These are phyloP conservation scores for Tamandua tetradactyla DNA, from an alignment of 2,797 vertebrate genomes.

Conservation along the genomic window DNA sequence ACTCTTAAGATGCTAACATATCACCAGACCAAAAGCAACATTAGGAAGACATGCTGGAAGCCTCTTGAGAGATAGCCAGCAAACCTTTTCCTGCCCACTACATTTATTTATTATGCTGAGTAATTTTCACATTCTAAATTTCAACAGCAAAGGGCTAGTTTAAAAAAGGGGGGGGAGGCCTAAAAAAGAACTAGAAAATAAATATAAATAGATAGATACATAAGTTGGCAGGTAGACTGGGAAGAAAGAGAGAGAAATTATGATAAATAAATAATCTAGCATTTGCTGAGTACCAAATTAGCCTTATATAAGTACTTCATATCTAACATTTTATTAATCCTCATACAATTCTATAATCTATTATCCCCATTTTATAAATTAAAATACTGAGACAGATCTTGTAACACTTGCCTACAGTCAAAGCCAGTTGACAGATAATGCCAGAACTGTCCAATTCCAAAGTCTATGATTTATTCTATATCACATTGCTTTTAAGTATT, in stretches of 20 bases:
- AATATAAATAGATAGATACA: not conserved
- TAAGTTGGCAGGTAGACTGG: not conserved
- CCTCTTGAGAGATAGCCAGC: not conserved
- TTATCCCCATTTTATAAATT: not conserved
- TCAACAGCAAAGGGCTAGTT: not conserved
- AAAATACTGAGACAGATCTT: not conserved
- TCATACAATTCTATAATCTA: not conserved
- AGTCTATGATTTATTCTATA: not conserved
- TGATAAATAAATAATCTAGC: not conserved
- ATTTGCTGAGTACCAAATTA: not conserved
- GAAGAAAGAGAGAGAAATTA: not conserved
- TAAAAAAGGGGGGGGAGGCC: not conserved
- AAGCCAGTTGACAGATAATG: not conserved
- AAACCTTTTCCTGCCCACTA: not conserved
- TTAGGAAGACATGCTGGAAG: not conserved
- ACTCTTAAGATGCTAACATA: not conserved
- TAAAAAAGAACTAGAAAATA: not conserved
- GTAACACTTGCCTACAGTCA: not conserved
- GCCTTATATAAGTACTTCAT: not conserved
- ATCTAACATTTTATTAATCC: not conserved
- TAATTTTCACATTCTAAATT: not conserved
- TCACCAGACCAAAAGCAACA: not conserved
- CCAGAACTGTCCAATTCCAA: not conserved
- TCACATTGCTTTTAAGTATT: not conserved
- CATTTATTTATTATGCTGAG: not conserved